These are phyloP conservation scores for Platichthys stellatus DNA, from an alignment of 2,113 vertebrate genomes.

Conservation along the genomic window DNA sequence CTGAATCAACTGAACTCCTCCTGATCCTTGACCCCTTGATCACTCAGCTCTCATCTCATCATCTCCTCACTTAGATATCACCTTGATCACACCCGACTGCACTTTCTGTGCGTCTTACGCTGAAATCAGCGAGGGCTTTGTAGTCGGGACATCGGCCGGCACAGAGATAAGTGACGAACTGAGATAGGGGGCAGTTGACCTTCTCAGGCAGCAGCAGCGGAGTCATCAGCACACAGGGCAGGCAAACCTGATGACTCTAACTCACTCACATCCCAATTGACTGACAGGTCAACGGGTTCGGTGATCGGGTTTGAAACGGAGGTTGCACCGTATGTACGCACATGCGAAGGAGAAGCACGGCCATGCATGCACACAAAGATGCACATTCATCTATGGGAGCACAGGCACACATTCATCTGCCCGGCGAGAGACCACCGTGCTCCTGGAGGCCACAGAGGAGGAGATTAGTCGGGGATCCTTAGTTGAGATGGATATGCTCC, in stretches of 20 bases:
- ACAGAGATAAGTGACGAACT: constrained; percentile 57
- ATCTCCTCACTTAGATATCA: constrained; percentile 4
- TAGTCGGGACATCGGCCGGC: constrained; percentile 29
- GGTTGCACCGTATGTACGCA: constrained; percentile 21
- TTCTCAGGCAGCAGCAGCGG: constrained; percentile 21
- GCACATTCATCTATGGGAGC: constrained; percentile 44
- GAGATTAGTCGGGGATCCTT: constrained; percentile 47
- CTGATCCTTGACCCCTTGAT: constrained; percentile 7
- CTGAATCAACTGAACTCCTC: not conserved
- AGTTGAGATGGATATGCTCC: constrained; percentile 47
- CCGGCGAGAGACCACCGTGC: constrained; percentile 21
- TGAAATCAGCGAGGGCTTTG: constrained; percentile 30
- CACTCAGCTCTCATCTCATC: not conserved
- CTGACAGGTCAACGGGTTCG: constrained; percentile 72
- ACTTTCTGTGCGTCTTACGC: constrained; percentile 14
- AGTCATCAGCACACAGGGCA: constrained; percentile 60
- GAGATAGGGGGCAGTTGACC: constrained; percentile 48
- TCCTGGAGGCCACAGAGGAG: constrained; percentile 45
- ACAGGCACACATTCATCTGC: constrained; percentile 28
- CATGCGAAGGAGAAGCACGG: constrained; percentile 18
- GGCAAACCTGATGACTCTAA: constrained; percentile 73
- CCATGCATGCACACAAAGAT: constrained; percentile 43
- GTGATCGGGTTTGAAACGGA: constrained; percentile 36
- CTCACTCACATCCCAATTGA: constrained; percentile 60
- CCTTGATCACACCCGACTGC: constrained; percentile 7